These are phyloP conservation scores for Agrotis segetum DNA, from an alignment of 2,888 invertebrate species.

Conservation along the genomic window DNA sequence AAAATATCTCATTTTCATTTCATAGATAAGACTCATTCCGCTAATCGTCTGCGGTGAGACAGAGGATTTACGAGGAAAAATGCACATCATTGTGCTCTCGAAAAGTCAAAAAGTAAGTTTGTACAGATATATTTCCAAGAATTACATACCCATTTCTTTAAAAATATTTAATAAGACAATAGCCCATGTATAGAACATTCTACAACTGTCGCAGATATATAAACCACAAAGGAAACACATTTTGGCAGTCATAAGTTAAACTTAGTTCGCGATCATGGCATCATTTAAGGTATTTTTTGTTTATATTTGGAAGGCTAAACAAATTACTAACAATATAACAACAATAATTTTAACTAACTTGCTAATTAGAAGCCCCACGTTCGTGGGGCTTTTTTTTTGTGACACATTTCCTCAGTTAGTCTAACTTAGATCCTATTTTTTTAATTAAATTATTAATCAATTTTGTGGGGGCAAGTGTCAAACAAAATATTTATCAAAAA, in stretches of 20 bases:
- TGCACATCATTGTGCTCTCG: background rate
- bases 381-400: too few species aligned
- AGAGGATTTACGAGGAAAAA: background rate
- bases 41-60: background rate
- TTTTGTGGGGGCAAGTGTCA: too few species aligned
- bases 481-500: too few species aligned
- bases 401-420: too few species aligned
- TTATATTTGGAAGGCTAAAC: too few species aligned
- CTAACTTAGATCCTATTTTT: too few species aligned
- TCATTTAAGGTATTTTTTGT: constrained; percentile 49
- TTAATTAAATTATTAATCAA: too few species aligned
- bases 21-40: background rate
- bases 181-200: constrained; percentile 3
- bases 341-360: too few species aligned
- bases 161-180: constrained; percentile 13
- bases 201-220: constrained; percentile 46
- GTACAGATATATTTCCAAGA: constrained; percentile 2
- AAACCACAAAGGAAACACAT: constrained; percentile 27
- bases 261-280: constrained; percentile 46
- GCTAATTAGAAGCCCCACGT: too few species aligned
- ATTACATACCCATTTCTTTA: background rate
- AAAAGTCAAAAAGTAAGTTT: background rate
- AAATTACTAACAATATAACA: too few species aligned
- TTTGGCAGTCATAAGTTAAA: constrained; percentile 43
- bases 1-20: background rate